Evolutionary conservation across 1,140 invertebrate species (phyloP), one percentile per base, ranked within the genome.

Genomic region (Brachionus rotundiformis): DNA sequence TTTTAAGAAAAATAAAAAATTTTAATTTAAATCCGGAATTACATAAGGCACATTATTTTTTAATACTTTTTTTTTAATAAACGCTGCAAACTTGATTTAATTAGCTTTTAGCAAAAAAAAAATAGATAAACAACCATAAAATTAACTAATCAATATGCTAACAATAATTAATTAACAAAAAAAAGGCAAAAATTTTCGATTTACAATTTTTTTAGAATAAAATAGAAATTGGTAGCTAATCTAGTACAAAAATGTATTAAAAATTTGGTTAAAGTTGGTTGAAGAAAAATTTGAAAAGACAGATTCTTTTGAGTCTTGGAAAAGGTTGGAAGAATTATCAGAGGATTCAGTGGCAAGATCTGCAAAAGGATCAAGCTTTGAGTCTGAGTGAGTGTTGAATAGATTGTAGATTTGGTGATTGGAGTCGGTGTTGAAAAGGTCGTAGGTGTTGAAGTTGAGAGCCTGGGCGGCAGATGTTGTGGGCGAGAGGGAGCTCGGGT

Each of bases 231-330:
- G 19, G 16, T 29, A 11, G 25, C 16, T 10, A 33, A 29, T 33
- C 33, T 68, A 36, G n/a, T 68, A 68, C 63, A 68, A 68, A 68
- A 68, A 36, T 68, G 31, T 31, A 68, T 68, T 68, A 36, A 68
- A 68, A 68, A 68, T 33, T 33, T 33, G 29, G 10, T 31, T 16
- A 8, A 68, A 68, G 29, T 68, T 68, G 16, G 31, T 16, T 11
- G 13, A n/a, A 36, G 63, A 33, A 68, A 68, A 68, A 68, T 16
- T 68, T 16, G 31, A 33, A 36, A 19, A 36, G 16, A 36, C 0
- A 33, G 29, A 36, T 36, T 33, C 27, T 19, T 8, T 19, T 16
- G 13, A 33, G 23, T 68, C 36, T 13, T 33, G 31, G 19, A 16
- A n/a, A 19, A 33, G 36, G 7, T 54, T 19, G 6, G 47, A 19